phyloP scores from a whole-genome alignment of 1,140 invertebrate genomes.

The Alviniconcha marisindica region DNA sequence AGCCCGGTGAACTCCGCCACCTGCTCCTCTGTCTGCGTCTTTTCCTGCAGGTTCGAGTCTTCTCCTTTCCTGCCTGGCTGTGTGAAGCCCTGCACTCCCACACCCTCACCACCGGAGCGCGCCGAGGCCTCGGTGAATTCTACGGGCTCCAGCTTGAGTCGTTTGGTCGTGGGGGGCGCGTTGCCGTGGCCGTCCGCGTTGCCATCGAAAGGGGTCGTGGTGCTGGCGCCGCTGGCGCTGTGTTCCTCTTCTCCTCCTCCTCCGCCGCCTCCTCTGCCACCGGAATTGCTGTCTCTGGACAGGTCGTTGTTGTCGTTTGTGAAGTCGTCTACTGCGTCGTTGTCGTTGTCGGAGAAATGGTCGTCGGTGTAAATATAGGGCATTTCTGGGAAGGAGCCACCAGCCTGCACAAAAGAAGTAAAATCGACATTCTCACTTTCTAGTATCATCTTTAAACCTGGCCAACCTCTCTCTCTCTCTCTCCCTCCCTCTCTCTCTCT shows the following conservation, averaged over 20 bases:
- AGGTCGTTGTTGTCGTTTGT: slow-evolving; percentile 1
- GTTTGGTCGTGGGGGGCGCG: background rate
- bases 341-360: slow-evolving; percentile 21
- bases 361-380: slow-evolving; percentile 16
- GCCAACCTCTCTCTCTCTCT: no score
- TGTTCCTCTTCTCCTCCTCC: background rate
- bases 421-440: no score
- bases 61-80: no score
- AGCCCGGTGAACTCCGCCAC: background rate
- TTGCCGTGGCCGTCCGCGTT: background rate
- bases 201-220: background rate
- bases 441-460: no score
- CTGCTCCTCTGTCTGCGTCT: background rate
- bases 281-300: background rate
- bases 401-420: background rate
- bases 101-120: background rate
- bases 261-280: background rate
- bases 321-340: slow-evolving; percentile 7
- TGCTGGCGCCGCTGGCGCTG: background rate
- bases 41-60: background rate
- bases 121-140: background rate
- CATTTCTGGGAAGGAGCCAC: background rate
- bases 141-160: background rate
- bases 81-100: background rate
- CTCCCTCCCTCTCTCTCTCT: no score